These are phyloP conservation scores for Gnathonemus echidnorhynchus DNA, from an alignment of 2,113 vertebrate genomes.

Conservation along the genomic window DNA sequence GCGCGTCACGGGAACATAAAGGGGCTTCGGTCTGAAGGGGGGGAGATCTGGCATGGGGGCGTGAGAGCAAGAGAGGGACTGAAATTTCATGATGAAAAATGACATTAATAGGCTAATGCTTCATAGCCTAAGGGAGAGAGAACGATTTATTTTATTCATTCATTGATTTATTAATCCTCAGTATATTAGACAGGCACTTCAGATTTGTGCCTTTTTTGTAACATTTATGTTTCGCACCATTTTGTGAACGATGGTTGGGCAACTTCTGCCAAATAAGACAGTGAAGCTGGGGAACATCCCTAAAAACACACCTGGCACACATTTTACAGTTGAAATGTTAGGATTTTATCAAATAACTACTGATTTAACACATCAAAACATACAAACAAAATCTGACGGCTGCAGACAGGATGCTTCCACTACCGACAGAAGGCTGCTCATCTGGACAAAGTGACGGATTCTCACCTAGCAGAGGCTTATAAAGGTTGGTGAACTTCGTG, in stretches of 20 bases:
- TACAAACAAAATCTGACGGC: background rate
- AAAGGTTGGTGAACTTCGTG: constrained; percentile 91
- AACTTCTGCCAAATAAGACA: background rate
- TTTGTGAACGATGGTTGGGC: background rate
- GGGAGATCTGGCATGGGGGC: constrained; percentile 72
- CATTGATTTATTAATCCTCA: background rate
- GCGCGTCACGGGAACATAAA: constrained; percentile 73
- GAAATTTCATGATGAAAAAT: background rate
- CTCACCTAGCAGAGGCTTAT: constrained; percentile 95
- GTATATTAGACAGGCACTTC: background rate
- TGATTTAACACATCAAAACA: background rate
- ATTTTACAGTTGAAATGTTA: background rate
- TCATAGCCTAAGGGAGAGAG: background rate
- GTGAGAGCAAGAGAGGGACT: background rate
- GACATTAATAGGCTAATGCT: background rate
- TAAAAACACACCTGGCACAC: background rate
- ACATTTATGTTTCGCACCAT: background rate
- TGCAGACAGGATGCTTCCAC: background rate
- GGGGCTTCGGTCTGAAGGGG: constrained; percentile 81
- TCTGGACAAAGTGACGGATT: constrained; percentile 13
- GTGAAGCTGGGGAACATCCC: background rate
- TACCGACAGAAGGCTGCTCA: background rate
- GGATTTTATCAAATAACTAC: background rate
- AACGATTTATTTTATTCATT: background rate
- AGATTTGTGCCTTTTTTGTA: background rate